Evolutionary conservation across 1,140 invertebrate genomes (phyloP), one percentile per base, ranked within the genome.

Genomic region (Drosophila arawakana): DNA sequence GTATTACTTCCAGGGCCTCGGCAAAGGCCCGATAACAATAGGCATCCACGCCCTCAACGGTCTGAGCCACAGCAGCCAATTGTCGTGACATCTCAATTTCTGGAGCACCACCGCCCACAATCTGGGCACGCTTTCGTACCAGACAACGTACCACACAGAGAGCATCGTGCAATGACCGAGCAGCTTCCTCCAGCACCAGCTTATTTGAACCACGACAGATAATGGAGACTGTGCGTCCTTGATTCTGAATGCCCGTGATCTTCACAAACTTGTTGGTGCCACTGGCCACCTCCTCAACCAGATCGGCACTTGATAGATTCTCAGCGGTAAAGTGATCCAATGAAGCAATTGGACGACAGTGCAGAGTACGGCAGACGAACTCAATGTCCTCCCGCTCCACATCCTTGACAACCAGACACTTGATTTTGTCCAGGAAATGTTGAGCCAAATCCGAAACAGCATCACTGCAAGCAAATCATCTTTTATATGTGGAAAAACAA

Each of bases 351-450:
- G 99, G 99, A 61, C 97, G 94, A 92, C 98, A 99, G 18, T 96
- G 96, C 9, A 99, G 93, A 55, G 97, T 98, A 94, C 99, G 99
- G 93, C 98, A 98, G 50, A 99, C 95, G 93, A 98, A 99, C 85
- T 99, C 97, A 89, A 99, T 97, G 81, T 99, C 98, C 92, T 99
- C 98, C 52, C 99, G 95, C 93, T 99, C 99, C 77, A 99, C 96
- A 93, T 99, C 98, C 93, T 99, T 99, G 18, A 99, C 95, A 7
- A 99, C 98, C 97, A 99, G 97, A 46, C 99, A 98, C 92, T 99
- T 99, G 92, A 99, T 98, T 94, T 99, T 99, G 88, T 99, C 98
- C 75, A 99, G 94, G 93, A 99, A 99, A 92, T 99, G 99, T 78
- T 99, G 94, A 2, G 99, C 98, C 77, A 99, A 93, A 93, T 99